A percentile compares a stretch with the other conserved stretches of the same genome.
Conservation (phyloP, 2,113 vertebrate genomes). For the Hiodon tergisus region DNA sequence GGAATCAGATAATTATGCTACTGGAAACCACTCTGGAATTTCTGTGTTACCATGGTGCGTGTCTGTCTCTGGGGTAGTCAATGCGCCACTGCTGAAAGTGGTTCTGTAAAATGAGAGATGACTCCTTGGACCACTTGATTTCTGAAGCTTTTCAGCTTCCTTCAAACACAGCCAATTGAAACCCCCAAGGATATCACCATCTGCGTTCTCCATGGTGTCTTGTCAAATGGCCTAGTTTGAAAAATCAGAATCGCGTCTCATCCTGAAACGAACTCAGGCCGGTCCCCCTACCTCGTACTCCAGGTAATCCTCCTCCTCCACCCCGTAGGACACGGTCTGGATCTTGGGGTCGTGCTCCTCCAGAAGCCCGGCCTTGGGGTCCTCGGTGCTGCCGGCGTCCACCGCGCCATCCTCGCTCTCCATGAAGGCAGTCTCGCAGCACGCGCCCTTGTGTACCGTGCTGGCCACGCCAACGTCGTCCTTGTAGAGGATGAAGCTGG, state of each 20-base stretch:
- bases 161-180: too few relatives aligned
- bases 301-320: conserved; percentile 87
- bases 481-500: conserved; percentile 85
- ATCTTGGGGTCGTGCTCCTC: conserved; percentile 77
- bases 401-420: conserved; percentile 65
- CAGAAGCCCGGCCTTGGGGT: conserved; percentile 57
- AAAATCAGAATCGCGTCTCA: neutral
- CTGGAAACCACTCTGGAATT: too few relatives aligned
- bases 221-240: neutral
- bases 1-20: too few relatives aligned
- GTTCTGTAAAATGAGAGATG: too few relatives aligned
- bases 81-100: too few relatives aligned
- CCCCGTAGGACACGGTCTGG: conserved; percentile 89
- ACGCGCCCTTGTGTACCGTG: conserved; percentile 81
- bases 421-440: conserved; percentile 88
- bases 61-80: too few relatives aligned
- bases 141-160: too few relatives aligned
- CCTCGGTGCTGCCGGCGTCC: conserved; percentile 36
- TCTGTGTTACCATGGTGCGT: too few relatives aligned
- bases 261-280: neutral
- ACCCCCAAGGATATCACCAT: neutral
- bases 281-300: conserved; percentile 74
- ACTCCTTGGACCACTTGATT: too few relatives aligned
- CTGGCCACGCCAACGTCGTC: conserved; percentile 72
- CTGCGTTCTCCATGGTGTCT: neutral